A percentile compares a stretch with the other conserved stretches of the same genome.
Conservation (phyloP, 1,140 invertebrate species). For the Conus betulinus region DNA sequence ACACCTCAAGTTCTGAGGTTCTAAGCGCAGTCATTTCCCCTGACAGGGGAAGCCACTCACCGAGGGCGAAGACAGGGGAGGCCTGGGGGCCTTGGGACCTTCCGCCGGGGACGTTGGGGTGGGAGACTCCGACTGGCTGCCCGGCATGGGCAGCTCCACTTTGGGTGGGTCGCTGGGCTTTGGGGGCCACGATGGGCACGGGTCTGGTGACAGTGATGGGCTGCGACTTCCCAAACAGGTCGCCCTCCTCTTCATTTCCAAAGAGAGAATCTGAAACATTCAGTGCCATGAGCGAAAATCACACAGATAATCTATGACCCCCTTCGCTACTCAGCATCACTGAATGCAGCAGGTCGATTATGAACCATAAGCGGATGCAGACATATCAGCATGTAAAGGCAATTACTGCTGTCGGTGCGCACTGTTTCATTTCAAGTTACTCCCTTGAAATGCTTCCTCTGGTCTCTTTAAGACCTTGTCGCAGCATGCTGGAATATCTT, state of each 20-base stretch:
- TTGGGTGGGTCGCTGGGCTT: constrained; percentile 28
- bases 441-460: too few species aligned
- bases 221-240: constrained; percentile 25
- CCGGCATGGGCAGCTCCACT: constrained; percentile 15
- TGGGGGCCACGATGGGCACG: constrained; percentile 26
- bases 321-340: too few species aligned
- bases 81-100: constrained; percentile 16
- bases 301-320: too few species aligned
- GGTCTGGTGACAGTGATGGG: constrained; percentile 13
- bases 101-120: not conserved
- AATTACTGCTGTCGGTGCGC: too few species aligned
- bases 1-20: too few species aligned
- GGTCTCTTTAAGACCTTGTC: too few species aligned
- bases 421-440: too few species aligned
- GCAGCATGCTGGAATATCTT: too few species aligned
- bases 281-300: too few species aligned
- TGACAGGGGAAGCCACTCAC: not conserved
- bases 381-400: too few species aligned
- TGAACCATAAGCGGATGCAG: too few species aligned
- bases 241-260: constrained; percentile 35
- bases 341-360: too few species aligned
- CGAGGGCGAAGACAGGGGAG: constrained; percentile 26
- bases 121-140: not conserved
- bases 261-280: constrained; percentile 37
- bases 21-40: not conserved